A percentile compares a stretch with the other conserved stretches of the same genome.
Evolutionary conservation across 2,113 vertebrate species (phyloP).

Genomic region (Suncus etruscus): DNA sequence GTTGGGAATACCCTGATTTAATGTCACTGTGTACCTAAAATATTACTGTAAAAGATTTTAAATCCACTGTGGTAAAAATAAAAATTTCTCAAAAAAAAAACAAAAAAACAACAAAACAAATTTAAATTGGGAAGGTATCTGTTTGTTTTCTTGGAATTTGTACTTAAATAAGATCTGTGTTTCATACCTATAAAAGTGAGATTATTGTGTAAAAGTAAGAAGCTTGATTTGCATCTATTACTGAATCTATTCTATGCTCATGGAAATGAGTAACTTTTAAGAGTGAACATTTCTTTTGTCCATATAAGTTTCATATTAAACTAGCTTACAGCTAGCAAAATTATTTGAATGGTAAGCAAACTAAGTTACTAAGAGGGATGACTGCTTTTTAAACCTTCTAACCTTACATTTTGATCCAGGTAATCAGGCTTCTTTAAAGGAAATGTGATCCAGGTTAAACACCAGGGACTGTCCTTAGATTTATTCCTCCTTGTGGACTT

Average conservation of each 20-base stretch:
- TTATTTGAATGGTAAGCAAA: neutral
- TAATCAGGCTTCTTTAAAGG: neutral
- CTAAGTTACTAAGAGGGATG: neutral
- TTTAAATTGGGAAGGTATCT: too few relatives aligned
- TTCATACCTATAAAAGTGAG: neutral
- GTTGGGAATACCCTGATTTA: too few relatives aligned
- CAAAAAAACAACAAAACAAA: too few relatives aligned
- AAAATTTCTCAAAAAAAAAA: too few relatives aligned
- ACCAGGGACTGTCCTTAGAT: neutral
- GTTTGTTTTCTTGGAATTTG: neutral
- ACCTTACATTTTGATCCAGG: neutral
- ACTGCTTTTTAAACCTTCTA: neutral
- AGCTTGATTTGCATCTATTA: neutral
- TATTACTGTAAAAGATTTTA: too few relatives aligned
- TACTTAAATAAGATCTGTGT: neutral
- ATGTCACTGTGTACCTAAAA: too few relatives aligned
- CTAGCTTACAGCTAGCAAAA: neutral
- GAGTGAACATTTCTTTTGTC: neutral
- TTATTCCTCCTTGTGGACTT: neutral
- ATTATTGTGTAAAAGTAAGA: neutral
- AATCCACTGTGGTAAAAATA: too few relatives aligned
- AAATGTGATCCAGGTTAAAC: neutral
- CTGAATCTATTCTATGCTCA: neutral
- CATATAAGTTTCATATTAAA: neutral
- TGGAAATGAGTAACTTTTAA: slow-evolving; percentile 7